Percentiles rank a stretch among this genome's conserved stretches.
These are phyloP conservation scores for Bothrops jararaca DNA, from an alignment of 2,113 vertebrate genomes.

Conservation along the genomic window DNA sequence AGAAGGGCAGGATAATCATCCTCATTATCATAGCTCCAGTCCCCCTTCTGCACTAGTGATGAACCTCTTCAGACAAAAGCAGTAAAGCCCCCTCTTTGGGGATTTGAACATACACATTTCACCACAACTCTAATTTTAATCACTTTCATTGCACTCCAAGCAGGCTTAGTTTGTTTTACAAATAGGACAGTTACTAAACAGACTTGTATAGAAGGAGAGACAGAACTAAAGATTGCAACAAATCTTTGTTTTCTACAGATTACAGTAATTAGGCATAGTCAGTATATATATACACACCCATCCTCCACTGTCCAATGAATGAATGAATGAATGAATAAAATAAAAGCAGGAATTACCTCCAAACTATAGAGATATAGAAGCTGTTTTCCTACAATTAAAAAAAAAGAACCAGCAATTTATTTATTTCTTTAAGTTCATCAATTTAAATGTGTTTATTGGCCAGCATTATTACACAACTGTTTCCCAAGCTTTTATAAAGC, in stretches of 20 bases:
- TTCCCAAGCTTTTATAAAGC: not conserved
- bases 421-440: not conserved
- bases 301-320: not conserved
- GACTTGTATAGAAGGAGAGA: not conserved
- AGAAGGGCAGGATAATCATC: not conserved
- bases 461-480: not conserved
- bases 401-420: not conserved
- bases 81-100: not conserved
- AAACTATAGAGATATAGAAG: not conserved
- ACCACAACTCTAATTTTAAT: not conserved
- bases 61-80: not conserved
- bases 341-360: not conserved
- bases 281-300: not conserved
- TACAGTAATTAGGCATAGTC: not conserved
- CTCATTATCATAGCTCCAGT: not conserved
- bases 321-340: too few species aligned
- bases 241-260: not conserved
- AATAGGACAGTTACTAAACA: not conserved
- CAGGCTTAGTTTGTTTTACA: not conserved
- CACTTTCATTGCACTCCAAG: not conserved
- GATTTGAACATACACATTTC: not conserved
- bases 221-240: not conserved
- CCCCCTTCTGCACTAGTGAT: not conserved
- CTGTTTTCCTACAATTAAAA: not conserved
- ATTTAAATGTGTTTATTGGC: not conserved